Base-by-base conservation (phyloP, 2,113 vertebrate genomes). In the Sinocyclocheilus anophthalmus region DNA sequence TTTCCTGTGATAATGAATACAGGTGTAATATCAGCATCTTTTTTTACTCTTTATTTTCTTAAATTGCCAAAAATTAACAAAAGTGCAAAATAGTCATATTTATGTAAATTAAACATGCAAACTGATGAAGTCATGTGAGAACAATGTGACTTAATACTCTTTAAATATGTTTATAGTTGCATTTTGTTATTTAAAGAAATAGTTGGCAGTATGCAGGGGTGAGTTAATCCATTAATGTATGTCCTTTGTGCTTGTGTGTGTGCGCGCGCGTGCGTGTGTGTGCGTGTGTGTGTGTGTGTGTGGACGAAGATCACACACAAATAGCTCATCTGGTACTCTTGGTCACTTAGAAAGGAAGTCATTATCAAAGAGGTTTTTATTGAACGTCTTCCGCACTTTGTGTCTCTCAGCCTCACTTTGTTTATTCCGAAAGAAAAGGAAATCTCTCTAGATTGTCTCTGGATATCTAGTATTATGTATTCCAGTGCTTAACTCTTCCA, bases 301-400 rank as follows among this genome's bases (percentile, higher is more conserved):
- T 45, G 45, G 4, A 26, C 20, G 42, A 33, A 85, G 39, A 48
- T 12, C 11, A 4, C 75, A 65, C 2, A 26, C 61, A 80, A 14
- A 80, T 14, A 39, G 42, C 37, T 16, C n/a, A 13, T 5, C 65
- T 16, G n/a, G 76, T 7, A 59, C 39, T 18, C 1, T 37, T 3
- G 16, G 18, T 20, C 70, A 65, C 70, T 75, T 11, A 86, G 85
- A 73, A 61, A 86, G 70, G 69, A 86, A 70, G 45, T 70, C 42
- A 39, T 86, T 76, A 16, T 83, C 39, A 39, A 42, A 24, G 33
- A 79, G 33, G 13, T 5, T 5, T 20, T 57, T 57, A 45, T 75
- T 33, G 18, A 11, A 37, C 16, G 1, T 72, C 61, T 61, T 76
- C 83, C 37, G 33, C 37, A 3, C 42, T 65, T 45, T 33, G 55